phyloP scores from a whole-genome alignment of 2,888 invertebrate genomes.

The Augochlorella aurata region DNA sequence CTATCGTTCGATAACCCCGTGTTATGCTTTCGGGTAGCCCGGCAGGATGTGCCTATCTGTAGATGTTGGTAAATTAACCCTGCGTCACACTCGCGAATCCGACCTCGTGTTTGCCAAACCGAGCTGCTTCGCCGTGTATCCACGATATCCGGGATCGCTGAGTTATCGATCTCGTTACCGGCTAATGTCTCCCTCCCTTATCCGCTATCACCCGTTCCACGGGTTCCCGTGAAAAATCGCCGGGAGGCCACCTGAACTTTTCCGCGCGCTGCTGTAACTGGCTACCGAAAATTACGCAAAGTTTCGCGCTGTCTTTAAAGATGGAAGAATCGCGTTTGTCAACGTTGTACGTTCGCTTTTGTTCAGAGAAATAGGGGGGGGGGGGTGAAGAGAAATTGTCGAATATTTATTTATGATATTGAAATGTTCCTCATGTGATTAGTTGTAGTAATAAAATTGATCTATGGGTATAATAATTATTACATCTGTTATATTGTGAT shows the following conservation, averaged over 20 bases:
- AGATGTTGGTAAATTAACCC: too few relatives aligned
- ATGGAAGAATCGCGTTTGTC: neutral
- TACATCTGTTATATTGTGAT: too few relatives aligned
- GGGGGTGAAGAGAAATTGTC: too few relatives aligned
- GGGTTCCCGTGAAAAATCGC: conserved; percentile 9
- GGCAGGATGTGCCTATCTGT: too few relatives aligned
- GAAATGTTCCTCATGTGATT: too few relatives aligned
- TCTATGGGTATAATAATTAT: too few relatives aligned
- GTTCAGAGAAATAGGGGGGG: neutral
- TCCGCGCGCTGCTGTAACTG: neutral
- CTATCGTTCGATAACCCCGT: too few relatives aligned
- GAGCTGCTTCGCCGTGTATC: conserved; percentile 8
- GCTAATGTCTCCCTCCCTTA: conserved; percentile 30
- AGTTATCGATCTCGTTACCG: conserved; percentile 51
- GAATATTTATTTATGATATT: too few relatives aligned
- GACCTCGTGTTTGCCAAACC: conserved; percentile 37
- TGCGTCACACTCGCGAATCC: too few relatives aligned
- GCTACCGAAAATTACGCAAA: neutral
- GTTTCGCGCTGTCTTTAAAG: neutral
- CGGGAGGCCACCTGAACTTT: conserved; percentile 9
- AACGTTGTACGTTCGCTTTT: neutral
- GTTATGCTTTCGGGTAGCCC: too few relatives aligned
- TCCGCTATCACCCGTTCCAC: conserved; percentile 35
- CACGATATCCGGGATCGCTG: neutral
- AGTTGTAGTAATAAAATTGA: too few relatives aligned